Evolutionary conservation across 2,797 vertebrate genomes (phyloP).

Genomic region (Gila robusta): DNA sequence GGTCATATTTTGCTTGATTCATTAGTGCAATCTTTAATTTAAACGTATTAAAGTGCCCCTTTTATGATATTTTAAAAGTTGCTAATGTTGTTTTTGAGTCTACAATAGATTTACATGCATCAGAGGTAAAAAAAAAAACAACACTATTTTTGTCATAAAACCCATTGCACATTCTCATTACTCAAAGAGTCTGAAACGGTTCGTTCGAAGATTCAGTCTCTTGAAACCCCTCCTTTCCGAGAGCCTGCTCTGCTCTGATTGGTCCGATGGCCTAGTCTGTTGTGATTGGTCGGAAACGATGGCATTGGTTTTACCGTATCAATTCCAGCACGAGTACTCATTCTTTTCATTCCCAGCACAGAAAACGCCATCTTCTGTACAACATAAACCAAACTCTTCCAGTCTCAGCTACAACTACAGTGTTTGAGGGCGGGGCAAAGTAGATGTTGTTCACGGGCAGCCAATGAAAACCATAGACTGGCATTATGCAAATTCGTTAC

Average conservation of each 20-base stretch:
- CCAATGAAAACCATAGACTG: not conserved
- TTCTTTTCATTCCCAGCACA: not conserved
- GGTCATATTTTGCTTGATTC: not conserved
- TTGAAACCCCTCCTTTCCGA: not conserved
- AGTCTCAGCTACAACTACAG: not conserved
- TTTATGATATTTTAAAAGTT: not conserved
- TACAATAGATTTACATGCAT: not conserved
- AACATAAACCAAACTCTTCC: not conserved
- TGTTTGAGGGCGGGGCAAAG: not conserved
- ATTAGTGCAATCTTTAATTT: not conserved
- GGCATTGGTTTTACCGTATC: not conserved
- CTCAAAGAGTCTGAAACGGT: not conserved
- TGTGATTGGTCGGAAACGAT: not conserved
- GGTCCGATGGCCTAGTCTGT: not conserved
- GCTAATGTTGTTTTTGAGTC: not conserved
- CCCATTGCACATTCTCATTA: not conserved
- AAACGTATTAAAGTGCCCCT: not conserved
- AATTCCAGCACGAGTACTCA: not conserved
- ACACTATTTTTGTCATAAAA: not conserved
- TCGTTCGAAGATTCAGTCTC: not conserved
- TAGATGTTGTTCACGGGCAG: not conserved
- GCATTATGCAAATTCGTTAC: not conserved
- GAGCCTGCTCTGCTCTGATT: not conserved
- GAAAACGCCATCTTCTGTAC: too few relatives aligned
- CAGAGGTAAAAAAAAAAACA: not conserved